Base-by-base conservation (phyloP, 1,140 invertebrate genomes). In the Bombus difficillimus region DNA sequence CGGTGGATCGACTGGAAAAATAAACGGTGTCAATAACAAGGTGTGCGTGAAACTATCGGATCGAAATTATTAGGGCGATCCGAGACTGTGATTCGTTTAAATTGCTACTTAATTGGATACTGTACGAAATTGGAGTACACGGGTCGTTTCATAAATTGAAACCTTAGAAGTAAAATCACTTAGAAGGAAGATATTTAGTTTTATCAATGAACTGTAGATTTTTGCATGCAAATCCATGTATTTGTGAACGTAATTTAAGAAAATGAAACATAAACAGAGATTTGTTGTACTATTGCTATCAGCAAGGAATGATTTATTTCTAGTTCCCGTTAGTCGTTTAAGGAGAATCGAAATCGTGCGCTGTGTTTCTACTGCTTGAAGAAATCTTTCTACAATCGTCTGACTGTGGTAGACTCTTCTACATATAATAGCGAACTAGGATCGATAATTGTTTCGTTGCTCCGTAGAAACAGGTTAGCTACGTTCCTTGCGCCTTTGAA, bases 371-470 rank as follows among this genome's bases (percentile, higher is more conserved):
- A 2, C 25, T 4, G 28, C 6, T n/a, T 1, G 3, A 18, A 73
- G 71, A n/a, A 41, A 41, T 3, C 28, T 2, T 39, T 39, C 68
- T 39, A 71, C 71, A 3, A 2, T 25, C 13, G 15, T 25, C 25
- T 41, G 8, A 3, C 39, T n/a, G 15, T 41, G 71, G 39, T 71
- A 73, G 71, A 73, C 28, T n/a, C 13, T 73, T 41, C 13, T 15
- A 4, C 25, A 1, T 72, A 43, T 43, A 41, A 18, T 32, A 62
- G 39, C 3, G 18, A 32, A 22, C 3, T 12, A 13, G 57, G 59
- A 66, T 78, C n/a, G 18, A 62, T 78, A 78, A 78, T 66, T 78
- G 75, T 28, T 62, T 39, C 75, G 32, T 77, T 59, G 75, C 37
- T 6, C 32, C 6, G 28, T 75, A 75, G 41, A 75, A 53, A 18